phyloP scores from a whole-genome alignment of 2,797 vertebrate species.

The Pygocentrus nattereri region DNA sequence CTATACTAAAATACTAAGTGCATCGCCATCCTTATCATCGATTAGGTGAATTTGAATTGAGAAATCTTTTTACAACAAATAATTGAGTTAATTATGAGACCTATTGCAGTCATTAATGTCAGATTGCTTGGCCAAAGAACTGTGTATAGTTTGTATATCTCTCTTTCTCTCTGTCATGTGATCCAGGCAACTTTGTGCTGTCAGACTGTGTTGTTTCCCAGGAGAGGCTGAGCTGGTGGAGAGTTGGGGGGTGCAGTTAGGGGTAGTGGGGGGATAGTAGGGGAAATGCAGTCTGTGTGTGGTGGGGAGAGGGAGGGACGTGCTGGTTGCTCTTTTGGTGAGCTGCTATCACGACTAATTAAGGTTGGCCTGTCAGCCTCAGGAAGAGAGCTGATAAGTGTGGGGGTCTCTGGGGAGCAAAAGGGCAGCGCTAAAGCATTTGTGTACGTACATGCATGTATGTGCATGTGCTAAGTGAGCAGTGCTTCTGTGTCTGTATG shows the following conservation, averaged over 20 bases:
- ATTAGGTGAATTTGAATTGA: no score
- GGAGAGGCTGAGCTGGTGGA: slow-evolving; percentile 33
- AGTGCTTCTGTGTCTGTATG: background rate
- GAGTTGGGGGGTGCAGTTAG: slow-evolving; percentile 26
- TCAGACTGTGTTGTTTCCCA: slow-evolving; percentile 46
- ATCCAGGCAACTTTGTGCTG: slow-evolving; percentile 44
- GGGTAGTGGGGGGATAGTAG: slow-evolving; percentile 35
- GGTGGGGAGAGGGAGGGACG: slow-evolving; percentile 48
- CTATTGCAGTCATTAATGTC: no score
- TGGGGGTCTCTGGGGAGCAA: slow-evolving; percentile 34
- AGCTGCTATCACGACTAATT: slow-evolving; percentile 61
- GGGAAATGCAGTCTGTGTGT: slow-evolving; percentile 28
- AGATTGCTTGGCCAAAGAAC: no score
- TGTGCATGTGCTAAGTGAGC: background rate
- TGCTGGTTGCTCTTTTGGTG: slow-evolving; percentile 36
- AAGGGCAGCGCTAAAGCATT: slow-evolving; percentile 5
- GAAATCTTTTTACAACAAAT: no score
- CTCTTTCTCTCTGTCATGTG: slow-evolving; percentile 30
- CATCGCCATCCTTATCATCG: no score
- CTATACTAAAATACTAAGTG: no score
- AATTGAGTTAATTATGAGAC: no score
- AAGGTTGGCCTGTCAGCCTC: slow-evolving; percentile 62
- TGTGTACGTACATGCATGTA: slow-evolving; percentile 15
- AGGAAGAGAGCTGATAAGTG: slow-evolving; percentile 61
- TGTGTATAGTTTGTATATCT: no score